These are phyloP conservation scores for Sinonovacula constricta DNA, from an alignment of 1,140 invertebrate genomes.

Conservation along the genomic window DNA sequence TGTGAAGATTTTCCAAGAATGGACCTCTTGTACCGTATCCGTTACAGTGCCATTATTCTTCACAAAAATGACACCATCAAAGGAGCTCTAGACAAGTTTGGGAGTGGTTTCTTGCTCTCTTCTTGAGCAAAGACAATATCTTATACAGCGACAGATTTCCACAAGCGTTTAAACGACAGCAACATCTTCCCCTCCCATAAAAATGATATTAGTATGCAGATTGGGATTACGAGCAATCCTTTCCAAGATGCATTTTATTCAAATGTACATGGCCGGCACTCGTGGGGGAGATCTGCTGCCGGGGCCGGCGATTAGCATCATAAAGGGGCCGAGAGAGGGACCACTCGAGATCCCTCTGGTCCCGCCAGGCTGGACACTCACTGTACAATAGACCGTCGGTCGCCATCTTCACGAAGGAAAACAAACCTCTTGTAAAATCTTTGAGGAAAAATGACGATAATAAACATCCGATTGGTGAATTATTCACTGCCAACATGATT, in stretches of 20 bases:
- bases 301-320: constrained; percentile 41
- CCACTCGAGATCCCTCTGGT: background rate
- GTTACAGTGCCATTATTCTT: background rate
- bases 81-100: background rate
- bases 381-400: background rate
- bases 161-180: constrained; percentile 30
- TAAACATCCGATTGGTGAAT: background rate
- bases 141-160: constrained; percentile 52
- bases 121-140: constrained; percentile 28
- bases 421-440: background rate
- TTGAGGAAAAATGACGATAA: background rate
- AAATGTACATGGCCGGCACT: constrained; percentile 43
- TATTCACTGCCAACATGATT: too few relatives aligned
- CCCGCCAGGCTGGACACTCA: background rate
- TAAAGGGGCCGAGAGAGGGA: constrained; percentile 32
- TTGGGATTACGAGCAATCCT: constrained; percentile 29
- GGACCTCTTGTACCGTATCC: background rate
- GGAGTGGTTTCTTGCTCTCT: background rate
- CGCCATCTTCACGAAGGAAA: background rate
- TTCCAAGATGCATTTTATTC: constrained; percentile 41
- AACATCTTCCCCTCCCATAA: constrained; percentile 45
- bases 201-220: constrained; percentile 50
- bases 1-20: background rate
- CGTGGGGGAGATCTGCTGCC: constrained; percentile 8
- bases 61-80: background rate